phyloP scores from a whole-genome alignment of 2,113 vertebrate genomes.

The Blennius ocellaris region DNA sequence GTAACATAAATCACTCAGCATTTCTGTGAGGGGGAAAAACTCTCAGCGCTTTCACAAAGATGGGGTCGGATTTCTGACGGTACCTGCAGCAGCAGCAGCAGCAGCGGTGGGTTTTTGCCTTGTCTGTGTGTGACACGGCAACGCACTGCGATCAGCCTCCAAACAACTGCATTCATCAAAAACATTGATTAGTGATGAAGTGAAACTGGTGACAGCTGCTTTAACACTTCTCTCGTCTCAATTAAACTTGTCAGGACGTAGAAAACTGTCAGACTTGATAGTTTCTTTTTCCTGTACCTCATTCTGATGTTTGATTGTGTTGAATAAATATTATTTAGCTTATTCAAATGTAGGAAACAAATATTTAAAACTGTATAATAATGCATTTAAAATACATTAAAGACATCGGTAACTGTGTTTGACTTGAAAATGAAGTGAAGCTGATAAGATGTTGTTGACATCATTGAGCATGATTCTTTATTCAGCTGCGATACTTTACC shows the following conservation, averaged over 20 bases:
- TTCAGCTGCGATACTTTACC: too few relatives aligned
- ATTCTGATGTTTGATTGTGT: background rate
- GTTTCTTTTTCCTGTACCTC: background rate
- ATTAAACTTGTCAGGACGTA: slow-evolving; percentile 14
- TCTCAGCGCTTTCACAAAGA: slow-evolving; percentile 48
- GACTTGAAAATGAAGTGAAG: too few relatives aligned
- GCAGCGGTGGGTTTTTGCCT: slow-evolving; percentile 45
- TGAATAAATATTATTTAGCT: background rate
- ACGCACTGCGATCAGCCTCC: slow-evolving; percentile 40
- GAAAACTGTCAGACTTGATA: background rate
- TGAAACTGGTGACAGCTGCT: slow-evolving; percentile 22
- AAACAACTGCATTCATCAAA: slow-evolving; percentile 54
- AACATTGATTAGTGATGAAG: slow-evolving; percentile 46
- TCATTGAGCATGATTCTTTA: too few relatives aligned
- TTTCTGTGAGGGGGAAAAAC: slow-evolving; percentile 55
- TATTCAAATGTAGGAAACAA: background rate
- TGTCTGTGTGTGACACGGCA: slow-evolving; percentile 55
- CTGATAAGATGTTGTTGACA: too few relatives aligned
- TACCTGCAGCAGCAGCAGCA: slow-evolving; percentile 30
- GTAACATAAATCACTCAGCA: slow-evolving; percentile 65
- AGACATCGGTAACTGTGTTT: too few relatives aligned
- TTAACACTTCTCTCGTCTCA: slow-evolving; percentile 17
- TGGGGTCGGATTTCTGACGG: slow-evolving; percentile 66
- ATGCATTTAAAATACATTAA: too few relatives aligned
- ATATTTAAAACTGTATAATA: too few relatives aligned